Conservation (phyloP, 2,888 invertebrate genomes). For the Noctua comes region DNA sequence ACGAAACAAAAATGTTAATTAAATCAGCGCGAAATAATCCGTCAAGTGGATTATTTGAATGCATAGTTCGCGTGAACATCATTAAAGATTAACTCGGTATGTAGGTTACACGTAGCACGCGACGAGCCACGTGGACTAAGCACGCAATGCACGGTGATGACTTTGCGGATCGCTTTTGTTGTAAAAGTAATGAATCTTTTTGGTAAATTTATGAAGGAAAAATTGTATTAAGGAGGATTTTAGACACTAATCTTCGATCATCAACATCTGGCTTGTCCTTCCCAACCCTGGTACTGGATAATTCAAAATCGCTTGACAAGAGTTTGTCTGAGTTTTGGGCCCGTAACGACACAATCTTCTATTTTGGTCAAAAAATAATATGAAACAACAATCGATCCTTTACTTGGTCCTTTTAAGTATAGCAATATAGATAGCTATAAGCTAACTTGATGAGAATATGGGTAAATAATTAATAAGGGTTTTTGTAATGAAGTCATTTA, state of each 20-base stretch:
- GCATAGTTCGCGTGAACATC: constrained; percentile 66
- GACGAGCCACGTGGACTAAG: constrained; percentile 46
- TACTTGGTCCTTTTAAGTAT: background rate
- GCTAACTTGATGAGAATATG: background rate
- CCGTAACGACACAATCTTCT: background rate
- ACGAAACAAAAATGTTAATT: constrained; percentile 51
- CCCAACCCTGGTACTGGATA: background rate
- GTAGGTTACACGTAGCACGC: constrained; percentile 63
- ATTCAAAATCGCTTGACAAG: background rate
- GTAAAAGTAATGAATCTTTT: constrained; percentile 28
- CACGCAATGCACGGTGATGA: constrained; percentile 56
- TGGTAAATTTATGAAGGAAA: background rate
- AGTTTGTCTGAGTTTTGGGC: background rate
- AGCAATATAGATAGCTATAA: background rate
- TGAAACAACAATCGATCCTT: background rate
- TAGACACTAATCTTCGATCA: background rate
- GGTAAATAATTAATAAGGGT: background rate
- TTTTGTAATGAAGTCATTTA: constrained; percentile 29
- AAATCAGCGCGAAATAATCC: constrained; percentile 63
- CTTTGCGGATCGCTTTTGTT: constrained; percentile 38
- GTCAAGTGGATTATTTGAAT: constrained; percentile 67
- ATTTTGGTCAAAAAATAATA: background rate
- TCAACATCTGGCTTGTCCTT: background rate
- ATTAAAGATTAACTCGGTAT: constrained; percentile 60
- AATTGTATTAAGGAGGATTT: background rate